Base-by-base conservation (phyloP, 2,113 vertebrate genomes). In the Micronisus gabar region DNA sequence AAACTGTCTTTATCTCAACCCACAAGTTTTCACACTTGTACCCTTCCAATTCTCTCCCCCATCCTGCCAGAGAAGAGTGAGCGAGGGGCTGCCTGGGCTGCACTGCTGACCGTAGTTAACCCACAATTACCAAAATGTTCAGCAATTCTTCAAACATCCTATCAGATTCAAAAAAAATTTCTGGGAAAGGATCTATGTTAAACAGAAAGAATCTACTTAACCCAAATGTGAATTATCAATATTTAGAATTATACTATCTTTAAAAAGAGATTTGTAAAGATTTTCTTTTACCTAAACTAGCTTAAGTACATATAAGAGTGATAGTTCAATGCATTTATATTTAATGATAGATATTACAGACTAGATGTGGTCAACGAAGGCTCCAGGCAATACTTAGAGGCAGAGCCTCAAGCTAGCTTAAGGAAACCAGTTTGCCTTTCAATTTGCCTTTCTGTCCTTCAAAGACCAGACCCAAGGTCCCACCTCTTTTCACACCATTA, bases 11-110 rank as follows among this genome's bases (percentile, higher is more conserved):
- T 29, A 55, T 17, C 48, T 70, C 52, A 63, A 41, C 16, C 17
- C n/a, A 7, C 2, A 15, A 32, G 21, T 36, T 71, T 58, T 63
- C 11, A 3, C 17, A 5, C 67, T 67, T 73, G 30, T 11, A 38
- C 32, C 27, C 32, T 59, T 47, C 18, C 1, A 1, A 22, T n/a
- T 40, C 34, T 53, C 45, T 66, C 17, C 48, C 11, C 41, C 22
- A 40, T 30, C 59, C 27, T 3, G 0, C 7, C 0, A 0, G 9
- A 13, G 17, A 21, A 36, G 50, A 43, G 52, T 4, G 52, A 79
- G 47, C 1, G 1, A 65, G 25, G 1, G 0, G 52, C 36, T 32
- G 36, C 0, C 5, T 13, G 38, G 70, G 71, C 55, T 70, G 47
- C 41, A 36, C 48, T 66, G 58, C 47, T 59, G 43, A 25, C 38